These are phyloP conservation scores for Notodonta ziczac DNA, from an alignment of 2,888 invertebrate species.

Conservation along the genomic window DNA sequence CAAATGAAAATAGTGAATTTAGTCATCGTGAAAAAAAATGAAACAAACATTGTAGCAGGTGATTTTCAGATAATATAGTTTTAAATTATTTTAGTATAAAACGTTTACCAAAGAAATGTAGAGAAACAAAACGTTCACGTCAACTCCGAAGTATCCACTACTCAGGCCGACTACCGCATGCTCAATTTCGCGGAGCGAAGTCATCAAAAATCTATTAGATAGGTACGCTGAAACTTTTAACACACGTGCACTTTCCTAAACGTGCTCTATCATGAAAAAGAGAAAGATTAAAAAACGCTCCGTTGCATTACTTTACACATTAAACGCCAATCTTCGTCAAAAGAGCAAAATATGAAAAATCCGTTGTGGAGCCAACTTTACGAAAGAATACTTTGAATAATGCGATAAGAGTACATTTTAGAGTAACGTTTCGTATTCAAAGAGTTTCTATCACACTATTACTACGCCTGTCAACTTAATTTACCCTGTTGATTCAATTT, in stretches of 20 bases:
- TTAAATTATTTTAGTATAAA: no score
- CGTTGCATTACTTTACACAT: conserved; percentile 63
- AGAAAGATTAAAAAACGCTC: conserved; percentile 47
- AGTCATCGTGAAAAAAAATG: no score
- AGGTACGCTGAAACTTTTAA: conserved; percentile 46
- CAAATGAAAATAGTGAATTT: no score
- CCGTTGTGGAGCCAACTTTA: conserved; percentile 50
- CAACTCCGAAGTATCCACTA: conserved; percentile 16
- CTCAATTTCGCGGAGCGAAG: conserved; percentile 45
- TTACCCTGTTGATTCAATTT: conserved; percentile 77
- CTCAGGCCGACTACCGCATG: conserved; percentile 29
- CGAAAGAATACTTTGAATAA: conserved; percentile 54
- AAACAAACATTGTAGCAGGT: no score
- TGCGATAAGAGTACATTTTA: conserved; percentile 41
- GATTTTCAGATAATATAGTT: no score
- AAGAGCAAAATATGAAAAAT: conserved; percentile 56
- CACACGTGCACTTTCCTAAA: conserved; percentile 51
- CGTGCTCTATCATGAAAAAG: conserved; percentile 39
- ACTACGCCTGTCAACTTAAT: conserved; percentile 66
- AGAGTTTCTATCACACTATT: conserved; percentile 44
- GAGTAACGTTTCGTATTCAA: conserved; percentile 42
- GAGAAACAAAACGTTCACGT: not conserved
- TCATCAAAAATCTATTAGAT: conserved; percentile 59
- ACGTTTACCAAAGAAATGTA: not conserved
- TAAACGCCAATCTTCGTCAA: conserved; percentile 62